A percentile compares a stretch with the other conserved stretches of the same genome.
These are phyloP conservation scores for Halictus rubicundus DNA, from an alignment of 1,140 invertebrate species.

Conservation along the genomic window DNA sequence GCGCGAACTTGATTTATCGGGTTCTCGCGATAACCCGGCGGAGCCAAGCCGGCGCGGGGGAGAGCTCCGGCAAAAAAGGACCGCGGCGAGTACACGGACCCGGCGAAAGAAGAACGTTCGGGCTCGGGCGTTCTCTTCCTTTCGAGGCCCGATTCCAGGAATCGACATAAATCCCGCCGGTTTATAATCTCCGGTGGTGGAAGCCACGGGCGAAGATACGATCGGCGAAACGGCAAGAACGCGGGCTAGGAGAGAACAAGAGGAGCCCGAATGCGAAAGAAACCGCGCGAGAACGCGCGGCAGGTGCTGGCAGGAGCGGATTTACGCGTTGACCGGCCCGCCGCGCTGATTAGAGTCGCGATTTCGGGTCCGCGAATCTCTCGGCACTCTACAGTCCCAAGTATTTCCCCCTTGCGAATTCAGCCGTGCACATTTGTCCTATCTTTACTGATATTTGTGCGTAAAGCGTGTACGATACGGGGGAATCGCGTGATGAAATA, in stretches of 20 bases:
- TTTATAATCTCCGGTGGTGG: conserved; percentile 76
- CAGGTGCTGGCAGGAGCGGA: conserved; percentile 68
- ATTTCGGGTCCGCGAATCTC: not conserved
- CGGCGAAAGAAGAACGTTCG: conserved; percentile 50
- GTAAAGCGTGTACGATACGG: too few relatives aligned
- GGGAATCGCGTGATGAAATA: too few relatives aligned
- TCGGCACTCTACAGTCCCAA: not conserved
- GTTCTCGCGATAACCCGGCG: conserved; percentile 66
- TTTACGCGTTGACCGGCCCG: conserved; percentile 28
- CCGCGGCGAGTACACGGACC: conserved; percentile 36
- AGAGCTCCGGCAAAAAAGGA: conserved; percentile 9
- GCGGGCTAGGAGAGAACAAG: conserved; percentile 9
- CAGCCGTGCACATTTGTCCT: too few relatives aligned
- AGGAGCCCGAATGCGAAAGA: conserved; percentile 46
- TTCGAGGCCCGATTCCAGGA: conserved; percentile 72
- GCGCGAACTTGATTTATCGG: conserved; percentile 75
- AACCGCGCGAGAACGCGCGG: conserved; percentile 60
- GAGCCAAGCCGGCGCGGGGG: not conserved
- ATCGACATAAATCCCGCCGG: conserved; percentile 78
- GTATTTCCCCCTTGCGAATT: too few relatives aligned
- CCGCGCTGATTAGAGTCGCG: conserved; percentile 27
- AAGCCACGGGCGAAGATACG: conserved; percentile 74
- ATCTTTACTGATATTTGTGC: too few relatives aligned
- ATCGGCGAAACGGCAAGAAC: conserved; percentile 62
- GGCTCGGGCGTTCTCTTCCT: not conserved